These are phyloP conservation scores for Calephelis virginiensis DNA, from an alignment of 1,140 invertebrate genomes.

Conservation along the genomic window DNA sequence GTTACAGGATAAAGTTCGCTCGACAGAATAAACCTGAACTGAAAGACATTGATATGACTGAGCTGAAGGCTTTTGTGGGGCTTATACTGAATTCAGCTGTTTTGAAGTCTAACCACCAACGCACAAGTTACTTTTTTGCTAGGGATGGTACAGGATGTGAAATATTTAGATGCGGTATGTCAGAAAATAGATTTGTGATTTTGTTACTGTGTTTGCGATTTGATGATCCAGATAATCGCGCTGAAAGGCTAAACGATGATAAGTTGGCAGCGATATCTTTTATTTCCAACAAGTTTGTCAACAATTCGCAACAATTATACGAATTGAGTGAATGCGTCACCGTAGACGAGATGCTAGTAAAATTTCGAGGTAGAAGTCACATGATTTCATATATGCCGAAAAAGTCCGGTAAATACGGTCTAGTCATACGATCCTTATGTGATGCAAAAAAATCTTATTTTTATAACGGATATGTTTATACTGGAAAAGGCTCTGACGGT, in stretches of 20 bases:
- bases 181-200: conserved; percentile 34
- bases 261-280: conserved; percentile 41
- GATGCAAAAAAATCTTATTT: conserved; percentile 30
- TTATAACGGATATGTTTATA: conserved; percentile 36
- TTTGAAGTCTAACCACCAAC: conserved; percentile 42
- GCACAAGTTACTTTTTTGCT: conserved; percentile 32
- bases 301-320: conserved; percentile 46
- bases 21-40: conserved; percentile 36
- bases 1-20: conserved; percentile 29
- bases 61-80: conserved; percentile 37
- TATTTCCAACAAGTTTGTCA: conserved; percentile 54
- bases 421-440: conserved; percentile 27
- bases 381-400: conserved; percentile 34
- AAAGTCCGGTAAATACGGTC: conserved; percentile 28
- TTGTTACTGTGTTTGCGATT: conserved; percentile 32
- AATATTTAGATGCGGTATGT: conserved; percentile 34
- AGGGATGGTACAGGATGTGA: conserved; percentile 35
- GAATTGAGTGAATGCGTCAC: conserved; percentile 30
- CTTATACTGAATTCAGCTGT: conserved; percentile 34
- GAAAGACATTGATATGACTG: conserved; percentile 35
- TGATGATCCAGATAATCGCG: conserved; percentile 32
- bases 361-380: conserved; percentile 34
- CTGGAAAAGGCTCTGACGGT: conserved; percentile 33
- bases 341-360: conserved; percentile 57
- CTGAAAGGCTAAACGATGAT: conserved; percentile 29